Conservation (phyloP, 2,113 vertebrate species). For the Manacus vitellinus region DNA sequence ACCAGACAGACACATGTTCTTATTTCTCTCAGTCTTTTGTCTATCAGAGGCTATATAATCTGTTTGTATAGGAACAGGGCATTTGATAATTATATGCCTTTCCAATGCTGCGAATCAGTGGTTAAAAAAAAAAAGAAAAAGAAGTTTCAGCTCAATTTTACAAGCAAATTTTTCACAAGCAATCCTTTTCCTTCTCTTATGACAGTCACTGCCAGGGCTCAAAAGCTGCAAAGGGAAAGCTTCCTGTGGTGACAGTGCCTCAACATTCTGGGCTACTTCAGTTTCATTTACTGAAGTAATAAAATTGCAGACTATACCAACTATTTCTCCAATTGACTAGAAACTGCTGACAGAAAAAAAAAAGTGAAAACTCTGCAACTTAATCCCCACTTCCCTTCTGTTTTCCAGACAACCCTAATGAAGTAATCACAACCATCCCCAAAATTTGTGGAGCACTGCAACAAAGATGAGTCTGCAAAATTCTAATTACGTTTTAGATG, state of each 20-base stretch:
- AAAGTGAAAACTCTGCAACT: neutral
- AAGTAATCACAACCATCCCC: neutral
- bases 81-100: neutral
- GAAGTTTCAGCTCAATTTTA: neutral
- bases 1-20: neutral
- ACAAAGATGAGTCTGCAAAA: neutral
- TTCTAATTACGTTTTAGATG: neutral
- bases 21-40: neutral
- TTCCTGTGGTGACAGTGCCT: neutral
- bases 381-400: neutral
- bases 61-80: neutral
- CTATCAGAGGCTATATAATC: neutral
- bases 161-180: neutral
- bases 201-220: neutral
- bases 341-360: neutral
- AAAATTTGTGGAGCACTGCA: neutral
- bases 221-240: neutral
- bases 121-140: neutral
- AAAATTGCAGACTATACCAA: neutral
- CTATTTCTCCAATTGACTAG: neutral
- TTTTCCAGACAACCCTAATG: neutral
- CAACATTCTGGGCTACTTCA: neutral
- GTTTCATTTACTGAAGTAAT: neutral
- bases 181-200: neutral
- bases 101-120: neutral